Percentiles rank a stretch among this genome's conserved stretches.
Conservation (phyloP, 2,797 vertebrate genomes). For the Borostomias antarcticus region DNA sequence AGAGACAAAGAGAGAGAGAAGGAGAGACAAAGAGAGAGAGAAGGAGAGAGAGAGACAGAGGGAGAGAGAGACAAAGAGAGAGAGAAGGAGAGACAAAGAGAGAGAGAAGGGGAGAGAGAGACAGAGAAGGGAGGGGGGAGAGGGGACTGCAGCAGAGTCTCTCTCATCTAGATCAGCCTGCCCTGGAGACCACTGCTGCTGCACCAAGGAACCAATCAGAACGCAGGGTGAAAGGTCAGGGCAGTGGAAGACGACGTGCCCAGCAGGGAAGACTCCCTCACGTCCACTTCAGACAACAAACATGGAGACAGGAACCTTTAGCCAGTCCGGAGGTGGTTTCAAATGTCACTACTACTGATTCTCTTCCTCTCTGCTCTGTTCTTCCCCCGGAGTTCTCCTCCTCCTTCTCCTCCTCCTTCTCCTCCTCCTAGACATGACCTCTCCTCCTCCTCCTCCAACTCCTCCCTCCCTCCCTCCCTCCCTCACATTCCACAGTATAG, state of each 20-base stretch:
- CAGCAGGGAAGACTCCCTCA: slow-evolving; percentile 44
- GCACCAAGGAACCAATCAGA: slow-evolving; percentile 51
- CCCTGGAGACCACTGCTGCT: slow-evolving; percentile 20
- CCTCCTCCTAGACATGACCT: background rate
- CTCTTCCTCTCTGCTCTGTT: slow-evolving; percentile 33
- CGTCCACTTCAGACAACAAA: slow-evolving; percentile 40
- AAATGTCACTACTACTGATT: slow-evolving; percentile 61
- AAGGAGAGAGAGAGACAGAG: no score
- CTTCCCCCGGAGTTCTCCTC: slow-evolving; percentile 27
- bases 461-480: background rate
- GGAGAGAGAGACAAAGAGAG: no score
- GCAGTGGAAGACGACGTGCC: slow-evolving; percentile 44
- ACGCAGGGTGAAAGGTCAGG: slow-evolving; percentile 49
- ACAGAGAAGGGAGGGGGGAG: background rate
- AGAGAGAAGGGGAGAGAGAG: no score
- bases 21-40: no score
- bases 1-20: no score
- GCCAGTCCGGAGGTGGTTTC: slow-evolving; percentile 47
- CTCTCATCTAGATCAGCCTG: slow-evolving; percentile 3
- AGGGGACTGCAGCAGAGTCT: background rate
- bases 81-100: no score
- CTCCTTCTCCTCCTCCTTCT: background rate
- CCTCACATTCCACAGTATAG: no score
- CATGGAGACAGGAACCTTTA: slow-evolving; percentile 26
- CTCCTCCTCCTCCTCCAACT: background rate